A percentile compares a stretch with the other conserved stretches of the same genome.
Evolutionary conservation across 2,797 vertebrate species (phyloP).

Genomic region (Eospalax fontanierii): DNA sequence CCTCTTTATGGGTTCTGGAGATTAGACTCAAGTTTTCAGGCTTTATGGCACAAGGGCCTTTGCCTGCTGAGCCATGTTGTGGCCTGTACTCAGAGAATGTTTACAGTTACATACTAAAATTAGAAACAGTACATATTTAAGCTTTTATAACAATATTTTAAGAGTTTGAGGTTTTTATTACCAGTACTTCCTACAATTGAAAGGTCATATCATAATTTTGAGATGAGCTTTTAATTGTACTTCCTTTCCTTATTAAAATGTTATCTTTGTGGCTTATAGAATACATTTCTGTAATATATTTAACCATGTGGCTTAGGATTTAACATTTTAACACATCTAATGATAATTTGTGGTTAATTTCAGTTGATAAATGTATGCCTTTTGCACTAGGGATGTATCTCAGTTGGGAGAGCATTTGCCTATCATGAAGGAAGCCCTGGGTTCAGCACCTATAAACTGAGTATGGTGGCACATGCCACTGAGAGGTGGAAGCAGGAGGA

Average conservation of each 20-base stretch:
- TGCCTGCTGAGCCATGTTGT: background rate
- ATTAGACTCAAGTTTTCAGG: background rate
- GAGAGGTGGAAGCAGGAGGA: background rate
- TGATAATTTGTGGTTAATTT: constrained; percentile 67
- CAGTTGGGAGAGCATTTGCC: background rate
- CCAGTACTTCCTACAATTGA: background rate
- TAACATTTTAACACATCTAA: constrained; percentile 58
- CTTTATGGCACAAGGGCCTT: background rate
- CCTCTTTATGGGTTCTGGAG: background rate
- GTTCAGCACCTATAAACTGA: background rate
- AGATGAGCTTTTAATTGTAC: constrained; percentile 67
- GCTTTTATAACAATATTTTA: constrained; percentile 64
- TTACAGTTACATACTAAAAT: constrained; percentile 63
- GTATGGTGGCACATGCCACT: background rate
- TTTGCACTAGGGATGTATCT: background rate
- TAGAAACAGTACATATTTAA: constrained; percentile 75
- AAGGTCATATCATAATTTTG: constrained; percentile 59
- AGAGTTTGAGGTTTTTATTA: constrained; percentile 65
- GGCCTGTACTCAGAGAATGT: constrained; percentile 47
- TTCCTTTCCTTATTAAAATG: constrained; percentile 44
- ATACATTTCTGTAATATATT: constrained; percentile 78
- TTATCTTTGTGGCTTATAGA: constrained; percentile 75
- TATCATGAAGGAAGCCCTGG: background rate
- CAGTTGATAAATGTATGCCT: constrained; percentile 64
- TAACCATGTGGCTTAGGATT: constrained; percentile 61